Base-by-base conservation (phyloP, 2,113 vertebrate genomes). In the Paedocypris sp. region DNA sequence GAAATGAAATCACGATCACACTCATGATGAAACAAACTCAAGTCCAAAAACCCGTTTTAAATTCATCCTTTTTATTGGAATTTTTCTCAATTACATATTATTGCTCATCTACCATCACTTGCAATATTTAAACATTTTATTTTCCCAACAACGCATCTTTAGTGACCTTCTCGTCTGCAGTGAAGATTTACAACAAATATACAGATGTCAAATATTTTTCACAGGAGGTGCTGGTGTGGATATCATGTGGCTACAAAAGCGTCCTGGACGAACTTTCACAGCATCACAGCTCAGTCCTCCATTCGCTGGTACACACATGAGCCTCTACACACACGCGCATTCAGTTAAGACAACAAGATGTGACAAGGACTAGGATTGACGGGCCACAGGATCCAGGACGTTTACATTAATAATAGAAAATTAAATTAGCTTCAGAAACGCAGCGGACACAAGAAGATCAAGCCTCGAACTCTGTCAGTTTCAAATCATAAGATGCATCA, bases 51-150 rank as follows among this genome's bases (percentile, higher is more conserved):
- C n/a, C n/a, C n/a, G n/a, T 13, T 36, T 36, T 49, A 33, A 49
- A 26, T 45, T 29, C 46, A 62, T 75, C 42, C 56, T 76, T 72
- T 81, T 75, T 70, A 23, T 73, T 75, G 67, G 72, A 5, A 8
- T 73, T 78, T 85, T 87, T 85, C 83, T 69, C 82, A 86, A 90
- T 93, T 94, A 95, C 91, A 97, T 79, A 84, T 98, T 98, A 97
- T 98, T 96, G 93, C 92, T 97, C 88, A 86, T 93, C 88, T 93
- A 96, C 85, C 83, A 88, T 90, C 88, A 93, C 87, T 92, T 87
- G 78, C 76, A 87, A 91, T 90, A 90, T 86, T 90, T 84, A 85
- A 92, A 89, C 81, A 89, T 73, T 85, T 82, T 85, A n/a, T n/a
- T n/a, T n/a, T n/a, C n/a, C n/a, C 68, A 79, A 84, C 78, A 90